Evolutionary conservation across 2,113 vertebrate genomes (phyloP), one percentile per base, ranked within the genome.

Genomic region (Bubo bubo): DNA sequence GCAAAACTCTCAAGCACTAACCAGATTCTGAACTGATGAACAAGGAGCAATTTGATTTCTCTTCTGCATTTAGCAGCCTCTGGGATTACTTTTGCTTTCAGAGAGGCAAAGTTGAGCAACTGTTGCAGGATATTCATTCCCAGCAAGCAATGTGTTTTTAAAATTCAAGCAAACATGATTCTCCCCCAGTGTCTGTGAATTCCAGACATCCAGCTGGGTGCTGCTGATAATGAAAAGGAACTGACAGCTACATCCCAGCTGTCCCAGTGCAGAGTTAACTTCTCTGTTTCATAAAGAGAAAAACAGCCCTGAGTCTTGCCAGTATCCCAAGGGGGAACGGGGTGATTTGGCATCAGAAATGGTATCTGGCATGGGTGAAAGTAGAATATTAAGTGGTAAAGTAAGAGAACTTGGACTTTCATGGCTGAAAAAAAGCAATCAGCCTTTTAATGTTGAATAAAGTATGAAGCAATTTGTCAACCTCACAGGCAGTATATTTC

Each of bases 181-280:
- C 75, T 58, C 39, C 37, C n/a, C 5, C 52, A 34, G 68, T 87
- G 88, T 72, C 93, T 92, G 68, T 89, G 90, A 94, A 97, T 96
- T 98, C 93, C 95, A 96, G 94, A 93, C 86, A 89, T 81, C 88
- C 97, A 95, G 89, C 88, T 95, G 96, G 77, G 89, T 93, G 84
- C 79, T 88, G 85, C 91, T 96, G 84, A 83, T 95, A 96, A 91
- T 95, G 89, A 91, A 83, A 92, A 86, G 91, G 81, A 95, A 76
- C 87, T 83, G 95, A 96, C 94, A 97, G 93, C 81, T 76, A 93
- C 6, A 21, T 80, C 74, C 89, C 95, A 96, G 87, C 91, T 96
- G 89, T 91, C 75, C 89, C 41, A n/a, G 24, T 0, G 12, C 32
- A 71, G 89, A 70, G 56, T 89, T 77, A 79, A 75, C 55, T 79